Evolutionary conservation across 2,888 invertebrate genomes (phyloP), one percentile per base, ranked within the genome.

Genomic region (Melanchra persicariae): DNA sequence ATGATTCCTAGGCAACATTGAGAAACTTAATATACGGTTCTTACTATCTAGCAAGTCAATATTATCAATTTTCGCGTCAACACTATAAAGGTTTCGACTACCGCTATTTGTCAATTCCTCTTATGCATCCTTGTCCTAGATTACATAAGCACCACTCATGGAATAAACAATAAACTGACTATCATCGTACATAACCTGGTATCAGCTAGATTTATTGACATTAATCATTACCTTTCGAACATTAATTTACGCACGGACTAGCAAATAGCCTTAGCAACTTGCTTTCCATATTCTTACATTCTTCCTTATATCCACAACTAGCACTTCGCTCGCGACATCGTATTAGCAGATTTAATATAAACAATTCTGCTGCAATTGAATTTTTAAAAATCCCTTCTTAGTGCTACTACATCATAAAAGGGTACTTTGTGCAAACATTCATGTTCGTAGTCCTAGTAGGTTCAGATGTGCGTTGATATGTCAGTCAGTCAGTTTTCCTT

Each of bases 231-330:
- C 58, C 47, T 59, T 54, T 59, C 47, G 54, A 79, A 66, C 64
- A 59, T 70, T 75, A 78, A 78, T 74, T 75, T 61, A 66, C 80
- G 78, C 75, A 75, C 15, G 70, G 79, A 45, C 47, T 62, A 70
- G 47, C 74, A 70, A 70, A n/a, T n/a, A 45, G 52, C 52, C 34
- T 45, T 34, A 66, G n/a, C 54, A 55, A 68, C 58, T 51, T n/a
- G 55, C 81, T 79, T 80, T 76, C 77, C 67, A 71, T 80, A 76
- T 67, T 19, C 19, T 45, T 19, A 45, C 37, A 71, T 64, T 76
- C 76, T 80, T 80, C 81, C 76, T 80, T 52, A 66, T 61, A 22
- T 47, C 1, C 24, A 61, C 52, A 71, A 76, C 75, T 67, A 67
- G 30, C 15, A 15, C 40, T 40, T 15, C 5, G 40, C 40, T 15